Conservation (phyloP, 1,140 invertebrate genomes). For the Sitophilus oryzae region DNA sequence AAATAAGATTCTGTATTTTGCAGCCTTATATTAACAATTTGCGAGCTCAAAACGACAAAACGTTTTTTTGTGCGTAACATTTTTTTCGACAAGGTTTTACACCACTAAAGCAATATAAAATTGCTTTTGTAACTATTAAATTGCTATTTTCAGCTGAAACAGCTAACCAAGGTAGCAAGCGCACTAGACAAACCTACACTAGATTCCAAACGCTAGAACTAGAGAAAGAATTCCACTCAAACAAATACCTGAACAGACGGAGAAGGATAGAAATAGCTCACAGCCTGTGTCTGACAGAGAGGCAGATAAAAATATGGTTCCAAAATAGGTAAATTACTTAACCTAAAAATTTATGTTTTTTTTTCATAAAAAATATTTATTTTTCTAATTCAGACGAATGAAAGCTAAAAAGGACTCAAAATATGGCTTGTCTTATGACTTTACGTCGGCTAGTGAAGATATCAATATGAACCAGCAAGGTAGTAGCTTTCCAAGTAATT, state of each 20-base stretch:
- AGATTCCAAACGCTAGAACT: conserved; percentile 81
- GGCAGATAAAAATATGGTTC: conserved; percentile 94
- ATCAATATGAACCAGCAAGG: conserved; percentile 33
- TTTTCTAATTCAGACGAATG: conserved; percentile 60
- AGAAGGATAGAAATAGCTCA: conserved; percentile 80
- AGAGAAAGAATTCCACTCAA: conserved; percentile 89
- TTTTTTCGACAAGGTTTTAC: no score
- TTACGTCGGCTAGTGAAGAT: conserved; percentile 20
- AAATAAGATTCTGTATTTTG: no score
- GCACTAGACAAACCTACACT: conserved; percentile 84
- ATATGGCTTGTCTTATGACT: conserved; percentile 20
- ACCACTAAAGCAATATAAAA: no score
- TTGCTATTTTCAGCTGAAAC: conserved; percentile 22
- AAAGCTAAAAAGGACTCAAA: conserved; percentile 65
- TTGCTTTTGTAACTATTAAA: no score
- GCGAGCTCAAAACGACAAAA: no score
- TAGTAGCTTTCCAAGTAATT: conserved; percentile 1
- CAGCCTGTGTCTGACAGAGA: conserved; percentile 70
- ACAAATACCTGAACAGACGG: conserved; percentile 78
- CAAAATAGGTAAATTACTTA: conserved; percentile 57
- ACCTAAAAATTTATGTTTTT: not conserved
- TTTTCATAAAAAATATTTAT: not conserved
- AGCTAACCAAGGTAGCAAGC: conserved; percentile 50
- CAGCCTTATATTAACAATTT: no score
- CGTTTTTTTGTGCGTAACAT: no score